Evolutionary conservation across 2,888 invertebrate species (phyloP).

Genomic region (Hydroisotoma schaefferi): DNA sequence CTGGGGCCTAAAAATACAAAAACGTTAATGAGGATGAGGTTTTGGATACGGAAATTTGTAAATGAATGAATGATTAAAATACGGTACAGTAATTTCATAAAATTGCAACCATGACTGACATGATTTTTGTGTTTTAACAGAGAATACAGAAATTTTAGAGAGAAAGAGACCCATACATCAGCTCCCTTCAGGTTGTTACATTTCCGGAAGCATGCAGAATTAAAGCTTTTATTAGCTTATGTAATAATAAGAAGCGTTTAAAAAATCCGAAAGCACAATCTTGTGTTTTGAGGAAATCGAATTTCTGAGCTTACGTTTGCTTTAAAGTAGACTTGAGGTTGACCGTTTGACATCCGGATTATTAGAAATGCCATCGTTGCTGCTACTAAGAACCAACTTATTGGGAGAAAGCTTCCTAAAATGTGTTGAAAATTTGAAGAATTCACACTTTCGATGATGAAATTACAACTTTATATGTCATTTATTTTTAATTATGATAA

Average conservation of each 20-base stretch:
- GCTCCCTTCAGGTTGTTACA: slow-evolving; percentile 3
- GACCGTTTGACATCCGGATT: slow-evolving; percentile 14
- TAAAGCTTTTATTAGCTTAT: no score
- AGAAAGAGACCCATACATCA: slow-evolving; percentile 10
- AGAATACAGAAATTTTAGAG: slow-evolving; percentile 1
- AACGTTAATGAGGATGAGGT: no score
- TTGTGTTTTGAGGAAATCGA: neutral
- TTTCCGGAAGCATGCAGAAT: neutral
- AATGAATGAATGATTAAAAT: no score
- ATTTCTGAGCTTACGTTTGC: slow-evolving; percentile 16
- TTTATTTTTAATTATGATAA: no score
- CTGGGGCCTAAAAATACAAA: slow-evolving; percentile 23
- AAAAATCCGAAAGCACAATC: neutral
- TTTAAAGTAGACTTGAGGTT: slow-evolving; percentile 32
- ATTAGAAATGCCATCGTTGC: slow-evolving; percentile 9
- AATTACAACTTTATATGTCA: no score
- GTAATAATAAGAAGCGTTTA: no score
- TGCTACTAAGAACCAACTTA: neutral
- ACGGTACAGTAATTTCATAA: no score
- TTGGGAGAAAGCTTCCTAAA: slow-evolving; percentile 6
- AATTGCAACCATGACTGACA: neutral
- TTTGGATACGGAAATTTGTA: no score
- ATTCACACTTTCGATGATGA: no score
- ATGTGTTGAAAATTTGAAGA: no score
- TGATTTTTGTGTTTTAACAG: slow-evolving; percentile 1